Percentiles rank a stretch among this genome's conserved stretches.
Evolutionary conservation across 2,113 vertebrate genomes (phyloP).

Genomic region (Onychostruthus taczanowskii): DNA sequence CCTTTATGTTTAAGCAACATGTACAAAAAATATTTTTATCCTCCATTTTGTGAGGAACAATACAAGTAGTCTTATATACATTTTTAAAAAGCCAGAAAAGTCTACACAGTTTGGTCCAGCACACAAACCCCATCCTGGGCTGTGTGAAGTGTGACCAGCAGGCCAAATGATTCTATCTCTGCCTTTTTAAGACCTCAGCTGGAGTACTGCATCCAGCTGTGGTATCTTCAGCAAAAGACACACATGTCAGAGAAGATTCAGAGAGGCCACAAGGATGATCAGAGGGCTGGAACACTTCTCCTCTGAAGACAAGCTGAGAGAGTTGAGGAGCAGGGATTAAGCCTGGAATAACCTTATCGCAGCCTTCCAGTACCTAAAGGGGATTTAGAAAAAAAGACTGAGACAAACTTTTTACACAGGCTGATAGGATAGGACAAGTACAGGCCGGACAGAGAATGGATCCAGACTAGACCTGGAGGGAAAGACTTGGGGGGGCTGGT

Average conservation of each 20-base stretch:
- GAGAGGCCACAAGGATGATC: not conserved
- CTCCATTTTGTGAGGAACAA: not conserved
- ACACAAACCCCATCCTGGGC: not conserved
- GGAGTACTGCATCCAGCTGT: not conserved
- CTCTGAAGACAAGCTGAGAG: not conserved
- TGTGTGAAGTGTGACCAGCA: not conserved
- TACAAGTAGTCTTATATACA: fast-evolving
- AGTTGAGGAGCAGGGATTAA: not conserved
- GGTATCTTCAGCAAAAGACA: not conserved
- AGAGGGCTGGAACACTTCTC: not conserved
- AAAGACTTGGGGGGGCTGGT: not conserved
- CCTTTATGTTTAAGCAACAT: not conserved
- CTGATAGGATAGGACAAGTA: not conserved
- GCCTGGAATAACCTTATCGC: not conserved
- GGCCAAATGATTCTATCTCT: not conserved
- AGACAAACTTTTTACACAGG: not conserved
- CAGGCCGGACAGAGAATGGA: not conserved
- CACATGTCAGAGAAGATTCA: not conserved
- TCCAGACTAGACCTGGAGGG: not conserved
- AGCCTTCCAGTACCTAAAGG: not conserved
- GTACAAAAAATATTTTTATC: not conserved
- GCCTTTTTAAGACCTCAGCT: not conserved
- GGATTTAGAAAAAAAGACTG: not conserved
- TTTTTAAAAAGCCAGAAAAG: not conserved
- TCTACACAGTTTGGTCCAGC: not conserved